Percentiles rank a stretch among this genome's conserved stretches.
phyloP scores from a whole-genome alignment of 2,888 invertebrate species.

The Cancer borealis region DNA sequence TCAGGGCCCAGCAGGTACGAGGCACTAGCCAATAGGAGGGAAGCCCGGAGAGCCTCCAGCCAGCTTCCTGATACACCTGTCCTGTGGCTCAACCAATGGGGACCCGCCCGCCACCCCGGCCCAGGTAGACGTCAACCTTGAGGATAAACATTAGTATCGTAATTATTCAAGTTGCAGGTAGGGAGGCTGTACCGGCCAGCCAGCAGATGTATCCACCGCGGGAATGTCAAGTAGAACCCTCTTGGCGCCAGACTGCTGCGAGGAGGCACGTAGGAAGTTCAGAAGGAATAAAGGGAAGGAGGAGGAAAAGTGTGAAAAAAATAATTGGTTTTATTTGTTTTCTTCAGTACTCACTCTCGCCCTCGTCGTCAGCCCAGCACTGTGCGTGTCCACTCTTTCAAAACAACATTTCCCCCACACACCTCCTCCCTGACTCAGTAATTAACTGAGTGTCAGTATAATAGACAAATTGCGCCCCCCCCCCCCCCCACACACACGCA shows the following conservation, averaged over 20 bases:
- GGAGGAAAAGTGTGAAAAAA: background rate
- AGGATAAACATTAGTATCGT: slow-evolving; percentile 36
- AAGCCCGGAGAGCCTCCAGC: slow-evolving; percentile 21
- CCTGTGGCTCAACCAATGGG: slow-evolving; percentile 59
- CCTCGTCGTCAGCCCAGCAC: background rate
- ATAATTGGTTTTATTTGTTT: background rate
- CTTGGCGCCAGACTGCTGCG: background rate
- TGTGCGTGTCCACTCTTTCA: too few relatives aligned
- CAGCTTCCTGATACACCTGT: slow-evolving; percentile 61
- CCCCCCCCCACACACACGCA: background rate
- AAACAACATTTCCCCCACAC: background rate
- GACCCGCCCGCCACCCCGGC: background rate
- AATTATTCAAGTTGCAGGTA: slow-evolving; percentile 31
- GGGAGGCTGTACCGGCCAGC: slow-evolving; percentile 17
- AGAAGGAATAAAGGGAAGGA: background rate
- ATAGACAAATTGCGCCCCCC: background rate
- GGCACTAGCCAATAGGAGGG: slow-evolving; percentile 43
- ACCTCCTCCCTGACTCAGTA: background rate
- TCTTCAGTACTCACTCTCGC: background rate
- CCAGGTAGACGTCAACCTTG: slow-evolving; percentile 36
- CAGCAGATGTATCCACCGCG: background rate
- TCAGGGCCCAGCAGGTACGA: slow-evolving; percentile 16
- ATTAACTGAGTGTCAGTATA: background rate
- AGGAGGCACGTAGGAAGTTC: background rate
- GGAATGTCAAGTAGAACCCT: background rate